These are phyloP conservation scores for Aradophagus sp. DNA, from an alignment of 1,140 invertebrate genomes.

Conservation along the genomic window DNA sequence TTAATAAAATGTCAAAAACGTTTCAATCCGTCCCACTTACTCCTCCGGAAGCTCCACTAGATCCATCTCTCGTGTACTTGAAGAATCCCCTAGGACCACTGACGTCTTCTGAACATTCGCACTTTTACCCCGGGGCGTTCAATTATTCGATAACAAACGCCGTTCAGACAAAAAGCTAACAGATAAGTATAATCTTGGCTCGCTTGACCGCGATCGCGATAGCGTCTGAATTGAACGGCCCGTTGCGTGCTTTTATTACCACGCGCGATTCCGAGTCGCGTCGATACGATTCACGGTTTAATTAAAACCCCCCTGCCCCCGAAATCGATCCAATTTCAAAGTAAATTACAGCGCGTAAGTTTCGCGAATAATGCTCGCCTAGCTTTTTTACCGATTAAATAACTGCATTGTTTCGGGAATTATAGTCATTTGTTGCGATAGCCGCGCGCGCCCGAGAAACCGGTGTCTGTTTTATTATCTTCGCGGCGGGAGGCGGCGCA, in stretches of 20 bases:
- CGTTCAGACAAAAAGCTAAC: slow-evolving; percentile 10
- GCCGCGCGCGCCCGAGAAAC: not conserved
- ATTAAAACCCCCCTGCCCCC: slow-evolving; percentile 46
- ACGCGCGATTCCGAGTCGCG: slow-evolving; percentile 22
- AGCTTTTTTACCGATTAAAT: slow-evolving; percentile 31
- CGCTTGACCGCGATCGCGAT: slow-evolving; percentile 33
- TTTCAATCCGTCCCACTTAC: too few species aligned
- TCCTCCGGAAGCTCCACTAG: too few species aligned
- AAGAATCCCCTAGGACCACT: too few species aligned
- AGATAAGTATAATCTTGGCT: slow-evolving; percentile 28
- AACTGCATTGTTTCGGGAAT: slow-evolving; percentile 31
- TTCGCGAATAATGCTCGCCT: slow-evolving; percentile 27
- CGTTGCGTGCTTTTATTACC: slow-evolving; percentile 36
- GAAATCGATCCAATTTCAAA: slow-evolving; percentile 51
- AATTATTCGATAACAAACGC: too few species aligned
- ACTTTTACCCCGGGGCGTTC: too few species aligned
- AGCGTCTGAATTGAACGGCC: slow-evolving; percentile 42
- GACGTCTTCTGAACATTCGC: too few species aligned
- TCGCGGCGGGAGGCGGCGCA: slow-evolving; percentile 9
- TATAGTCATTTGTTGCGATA: slow-evolving; percentile 20
- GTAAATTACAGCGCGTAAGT: slow-evolving; percentile 38
- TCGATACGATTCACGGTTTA: slow-evolving; percentile 42
- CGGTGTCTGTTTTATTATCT: slow-evolving; percentile 20
- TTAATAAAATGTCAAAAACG: too few species aligned
- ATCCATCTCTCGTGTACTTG: too few species aligned